Conservation (phyloP, 92 coral and sea anemone species). For the Zoanthus sociatus region DNA sequence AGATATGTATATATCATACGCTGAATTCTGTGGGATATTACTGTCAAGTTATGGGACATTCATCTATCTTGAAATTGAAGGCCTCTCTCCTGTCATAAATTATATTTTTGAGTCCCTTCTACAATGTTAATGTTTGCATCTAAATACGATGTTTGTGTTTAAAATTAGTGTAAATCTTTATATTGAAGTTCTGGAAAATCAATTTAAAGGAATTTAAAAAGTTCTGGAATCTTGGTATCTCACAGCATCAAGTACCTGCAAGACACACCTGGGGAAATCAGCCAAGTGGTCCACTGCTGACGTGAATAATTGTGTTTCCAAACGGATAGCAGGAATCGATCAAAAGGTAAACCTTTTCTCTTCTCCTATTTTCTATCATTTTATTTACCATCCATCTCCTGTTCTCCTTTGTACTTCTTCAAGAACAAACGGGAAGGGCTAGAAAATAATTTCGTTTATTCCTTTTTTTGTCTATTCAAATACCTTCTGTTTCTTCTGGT, state of each 20-base stretch:
- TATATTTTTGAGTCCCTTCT: too few species aligned
- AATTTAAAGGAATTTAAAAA: neutral
- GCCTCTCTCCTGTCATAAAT: too few species aligned
- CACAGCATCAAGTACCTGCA: constrained; percentile 29
- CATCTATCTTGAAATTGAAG: too few species aligned
- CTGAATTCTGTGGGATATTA: too few species aligned
- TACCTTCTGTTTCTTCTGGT: neutral
- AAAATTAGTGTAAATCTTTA: neutral
- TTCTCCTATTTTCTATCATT: neutral
- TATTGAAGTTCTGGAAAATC: neutral
- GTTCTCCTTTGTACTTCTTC: neutral
- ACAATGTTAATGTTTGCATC: too few species aligned
- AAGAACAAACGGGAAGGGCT: too few species aligned
- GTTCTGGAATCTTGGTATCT: constrained; percentile 7
- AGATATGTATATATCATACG: too few species aligned
- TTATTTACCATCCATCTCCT: neutral
- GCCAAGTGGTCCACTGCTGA: constrained; percentile 75
- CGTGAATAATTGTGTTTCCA: constrained; percentile 80
- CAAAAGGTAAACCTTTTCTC: constrained; percentile 48
- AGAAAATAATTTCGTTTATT: neutral
- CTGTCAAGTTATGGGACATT: too few species aligned
- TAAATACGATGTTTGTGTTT: too few species aligned
- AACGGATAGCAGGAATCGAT: constrained; percentile 71
- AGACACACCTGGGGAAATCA: neutral
- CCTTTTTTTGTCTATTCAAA: neutral